Conservation (phyloP, 1,140 invertebrate genomes). For the Akabosia matsudoensis region DNA sequence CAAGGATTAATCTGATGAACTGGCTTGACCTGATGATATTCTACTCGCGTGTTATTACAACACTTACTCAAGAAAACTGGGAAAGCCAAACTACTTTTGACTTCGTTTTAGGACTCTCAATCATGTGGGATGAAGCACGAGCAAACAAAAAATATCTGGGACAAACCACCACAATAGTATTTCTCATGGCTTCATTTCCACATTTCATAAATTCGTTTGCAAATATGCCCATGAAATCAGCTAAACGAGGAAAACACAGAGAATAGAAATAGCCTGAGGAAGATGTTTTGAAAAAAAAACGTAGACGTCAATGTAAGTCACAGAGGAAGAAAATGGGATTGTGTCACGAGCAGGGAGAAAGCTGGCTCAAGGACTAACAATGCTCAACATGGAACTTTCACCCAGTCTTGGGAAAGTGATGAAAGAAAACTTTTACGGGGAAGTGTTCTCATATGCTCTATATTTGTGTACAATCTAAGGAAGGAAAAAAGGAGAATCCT, state of each 20-base stretch:
- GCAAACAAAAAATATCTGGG: no score
- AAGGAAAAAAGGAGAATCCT: background rate
- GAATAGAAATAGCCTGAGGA: background rate
- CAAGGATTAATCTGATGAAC: no score
- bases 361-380: background rate
- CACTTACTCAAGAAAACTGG: background rate
- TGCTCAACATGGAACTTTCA: no score
- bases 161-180: background rate
- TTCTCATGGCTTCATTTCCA: background rate
- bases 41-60: background rate
- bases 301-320: background rate
- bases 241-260: background rate
- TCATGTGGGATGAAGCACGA: background rate
- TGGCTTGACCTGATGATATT: no score
- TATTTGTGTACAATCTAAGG: background rate
- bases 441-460: no score
- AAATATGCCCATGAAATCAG: background rate
- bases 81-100: background rate
- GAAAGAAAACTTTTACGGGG: no score
- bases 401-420: no score
- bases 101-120: background rate
- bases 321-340: background rate
- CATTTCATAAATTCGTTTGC: background rate
- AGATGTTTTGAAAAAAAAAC: no score
- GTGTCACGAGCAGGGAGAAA: background rate